Conservation (phyloP, 2,797 vertebrate species). For the Karalla daura region DNA sequence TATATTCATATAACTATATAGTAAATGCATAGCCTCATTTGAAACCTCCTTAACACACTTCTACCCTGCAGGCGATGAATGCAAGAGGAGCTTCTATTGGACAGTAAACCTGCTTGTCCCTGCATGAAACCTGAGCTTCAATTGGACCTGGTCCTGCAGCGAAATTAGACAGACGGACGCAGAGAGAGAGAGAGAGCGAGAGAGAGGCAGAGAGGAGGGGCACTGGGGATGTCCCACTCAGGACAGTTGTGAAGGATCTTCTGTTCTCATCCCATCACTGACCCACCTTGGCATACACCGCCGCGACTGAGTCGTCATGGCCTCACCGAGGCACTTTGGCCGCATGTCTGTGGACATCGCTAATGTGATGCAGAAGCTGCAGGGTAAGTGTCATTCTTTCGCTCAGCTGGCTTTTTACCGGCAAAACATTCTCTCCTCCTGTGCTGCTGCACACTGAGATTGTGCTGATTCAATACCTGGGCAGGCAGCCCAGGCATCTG, state of each 20-base stretch:
- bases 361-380: conserved; percentile 95
- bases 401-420: conserved; percentile 11
- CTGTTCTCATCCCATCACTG: conserved; percentile 36
- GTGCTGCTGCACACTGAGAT: conserved; percentile 54
- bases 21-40: conserved; percentile 27
- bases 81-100: conserved; percentile 69
- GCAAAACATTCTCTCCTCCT: conserved; percentile 43
- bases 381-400: conserved; percentile 86
- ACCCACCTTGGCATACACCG: conserved; percentile 48
- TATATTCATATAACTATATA: not conserved
- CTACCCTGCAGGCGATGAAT: conserved; percentile 75
- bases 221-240: conserved; percentile 69
- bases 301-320: conserved; percentile 82
- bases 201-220: conserved; percentile 48
- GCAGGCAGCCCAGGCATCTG: conserved; percentile 58
- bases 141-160: conserved; percentile 61
- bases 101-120: conserved; percentile 52
- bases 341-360: conserved; percentile 88
- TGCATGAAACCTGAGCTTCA: conserved; percentile 65
- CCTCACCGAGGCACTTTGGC: conserved; percentile 80
- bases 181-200: conserved; percentile 48
- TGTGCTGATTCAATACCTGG: conserved; percentile 79
- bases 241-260: conserved; percentile 51
- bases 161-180: conserved; percentile 52
- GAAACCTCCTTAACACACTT: conserved; percentile 39